phyloP scores from a whole-genome alignment of 2,797 vertebrate species.

The Sebastes aleutianus region DNA sequence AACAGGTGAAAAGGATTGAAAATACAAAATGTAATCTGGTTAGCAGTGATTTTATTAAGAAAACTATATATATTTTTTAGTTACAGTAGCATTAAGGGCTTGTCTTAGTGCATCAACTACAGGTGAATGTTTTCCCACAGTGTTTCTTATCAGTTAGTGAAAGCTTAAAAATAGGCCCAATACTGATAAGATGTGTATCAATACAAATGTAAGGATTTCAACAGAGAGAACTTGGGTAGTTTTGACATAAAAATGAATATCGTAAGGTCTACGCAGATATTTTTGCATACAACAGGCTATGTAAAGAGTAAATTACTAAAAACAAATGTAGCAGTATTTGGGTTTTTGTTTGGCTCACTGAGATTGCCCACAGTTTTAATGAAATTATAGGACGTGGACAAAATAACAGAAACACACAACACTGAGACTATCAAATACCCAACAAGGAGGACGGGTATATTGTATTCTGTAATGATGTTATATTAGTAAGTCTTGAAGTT shows the following conservation, averaged over 20 bases:
- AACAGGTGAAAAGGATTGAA: background rate
- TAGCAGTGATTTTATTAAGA: background rate
- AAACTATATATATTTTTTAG: background rate
- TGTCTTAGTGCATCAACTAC: background rate
- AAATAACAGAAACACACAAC: background rate
- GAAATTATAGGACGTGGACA: background rate
- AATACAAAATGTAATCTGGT: background rate
- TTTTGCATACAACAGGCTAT: background rate
- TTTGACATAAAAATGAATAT: background rate
- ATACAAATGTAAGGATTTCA: background rate
- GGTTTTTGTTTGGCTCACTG: background rate
- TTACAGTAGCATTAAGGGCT: background rate
- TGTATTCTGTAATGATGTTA: background rate
- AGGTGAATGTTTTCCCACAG: conserved; percentile 44
- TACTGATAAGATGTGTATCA: background rate
- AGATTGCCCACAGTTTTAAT: background rate
- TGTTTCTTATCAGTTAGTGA: background rate
- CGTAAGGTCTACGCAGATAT: background rate
- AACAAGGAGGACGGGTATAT: background rate
- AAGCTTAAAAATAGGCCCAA: background rate
- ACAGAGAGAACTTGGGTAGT: background rate
- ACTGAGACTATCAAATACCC: background rate
- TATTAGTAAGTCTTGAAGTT: background rate
- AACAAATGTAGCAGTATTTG: background rate
- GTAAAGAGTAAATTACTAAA: background rate